A percentile compares a stretch with the other conserved stretches of the same genome.
phyloP scores from a whole-genome alignment of 1,140 invertebrate species.

The Planococcus citri region DNA sequence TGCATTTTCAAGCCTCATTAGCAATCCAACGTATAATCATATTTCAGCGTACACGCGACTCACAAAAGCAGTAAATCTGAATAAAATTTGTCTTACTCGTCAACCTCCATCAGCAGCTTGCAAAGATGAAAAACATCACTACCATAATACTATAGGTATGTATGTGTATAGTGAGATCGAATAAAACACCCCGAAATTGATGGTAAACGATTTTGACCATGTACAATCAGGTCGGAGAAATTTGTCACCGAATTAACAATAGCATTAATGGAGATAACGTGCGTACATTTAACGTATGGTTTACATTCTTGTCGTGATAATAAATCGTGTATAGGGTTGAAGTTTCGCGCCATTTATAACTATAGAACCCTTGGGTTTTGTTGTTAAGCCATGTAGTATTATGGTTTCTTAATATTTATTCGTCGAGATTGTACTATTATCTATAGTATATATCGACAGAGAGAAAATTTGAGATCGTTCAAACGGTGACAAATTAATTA shows the following conservation, averaged over 20 bases:
- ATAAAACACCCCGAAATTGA: not conserved
- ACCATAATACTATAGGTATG: no score
- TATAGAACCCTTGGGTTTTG: not conserved
- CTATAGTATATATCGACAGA: not conserved
- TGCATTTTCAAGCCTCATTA: no score
- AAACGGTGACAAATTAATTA: no score
- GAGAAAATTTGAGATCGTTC: not conserved
- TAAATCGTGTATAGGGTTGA: not conserved
- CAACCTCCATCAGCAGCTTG: no score
- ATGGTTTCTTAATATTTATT: not conserved
- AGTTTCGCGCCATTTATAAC: not conserved
- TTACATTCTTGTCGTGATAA: constrained; percentile 8
- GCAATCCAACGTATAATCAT: no score
- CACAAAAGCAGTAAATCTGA: no score
- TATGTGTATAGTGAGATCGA: no score
- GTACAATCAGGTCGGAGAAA: not conserved
- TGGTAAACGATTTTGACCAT: not conserved
- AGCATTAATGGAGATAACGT: constrained; percentile 2
- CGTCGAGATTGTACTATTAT: not conserved
- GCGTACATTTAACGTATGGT: constrained; percentile 1
- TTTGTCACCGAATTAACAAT: not conserved
- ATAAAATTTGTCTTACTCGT: no score
- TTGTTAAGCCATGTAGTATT: not conserved
- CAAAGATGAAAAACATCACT: no score
- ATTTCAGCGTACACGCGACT: no score